Evolutionary conservation across 2,888 invertebrate species (phyloP).

Genomic region (Mayetiola destructor): DNA sequence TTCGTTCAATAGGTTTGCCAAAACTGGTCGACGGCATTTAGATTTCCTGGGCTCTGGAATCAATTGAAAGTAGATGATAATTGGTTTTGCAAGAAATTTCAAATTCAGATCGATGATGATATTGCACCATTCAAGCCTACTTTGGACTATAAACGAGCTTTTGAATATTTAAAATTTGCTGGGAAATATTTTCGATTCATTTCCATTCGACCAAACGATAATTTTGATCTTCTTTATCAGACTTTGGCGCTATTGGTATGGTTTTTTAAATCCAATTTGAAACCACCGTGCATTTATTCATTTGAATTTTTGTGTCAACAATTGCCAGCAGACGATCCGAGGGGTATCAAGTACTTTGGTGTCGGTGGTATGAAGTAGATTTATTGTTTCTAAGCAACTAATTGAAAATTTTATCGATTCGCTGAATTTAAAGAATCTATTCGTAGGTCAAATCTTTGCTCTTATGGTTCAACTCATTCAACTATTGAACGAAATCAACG

Average conservation of each 20-base stretch:
- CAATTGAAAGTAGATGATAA: not conserved
- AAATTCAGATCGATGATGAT: not conserved
- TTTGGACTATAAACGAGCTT: not conserved
- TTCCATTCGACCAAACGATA: not conserved
- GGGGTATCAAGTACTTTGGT: not conserved
- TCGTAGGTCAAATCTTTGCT: conserved; percentile 44
- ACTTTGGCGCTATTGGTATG: not conserved
- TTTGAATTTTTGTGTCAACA: not conserved
- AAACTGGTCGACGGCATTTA: not conserved
- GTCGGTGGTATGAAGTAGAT: not conserved
- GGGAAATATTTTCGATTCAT: not conserved
- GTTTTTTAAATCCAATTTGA: not conserved
- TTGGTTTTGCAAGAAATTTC: not conserved
- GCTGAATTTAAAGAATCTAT: not conserved
- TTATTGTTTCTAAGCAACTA: not conserved
- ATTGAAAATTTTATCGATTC: not conserved
- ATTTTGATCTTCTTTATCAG: not conserved
- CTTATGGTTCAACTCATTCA: conserved; percentile 52
- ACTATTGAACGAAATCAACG: conserved; percentile 46
- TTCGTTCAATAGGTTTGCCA: not conserved
- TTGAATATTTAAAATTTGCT: not conserved
- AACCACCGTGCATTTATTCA: not conserved
- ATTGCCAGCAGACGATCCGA: not conserved
- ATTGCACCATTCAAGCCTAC: not conserved
- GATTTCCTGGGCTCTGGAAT: not conserved